A percentile compares a stretch with the other conserved stretches of the same genome.
Evolutionary conservation across 2,888 invertebrate species (phyloP).

Genomic region (Zygothrica quintamaculata): DNA sequence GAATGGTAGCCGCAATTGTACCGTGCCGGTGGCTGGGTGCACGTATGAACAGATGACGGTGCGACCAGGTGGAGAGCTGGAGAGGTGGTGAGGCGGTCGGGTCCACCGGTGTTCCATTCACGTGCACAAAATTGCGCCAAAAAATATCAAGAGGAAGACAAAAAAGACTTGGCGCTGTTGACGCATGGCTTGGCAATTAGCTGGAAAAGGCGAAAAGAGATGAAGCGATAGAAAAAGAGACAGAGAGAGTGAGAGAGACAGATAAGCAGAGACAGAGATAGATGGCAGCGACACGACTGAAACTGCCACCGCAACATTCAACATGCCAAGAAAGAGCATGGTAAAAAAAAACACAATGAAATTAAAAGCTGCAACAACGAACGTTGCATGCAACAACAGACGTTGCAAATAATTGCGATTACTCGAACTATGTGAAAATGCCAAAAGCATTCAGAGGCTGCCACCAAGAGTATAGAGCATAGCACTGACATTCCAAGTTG

Average conservation of each 20-base stretch:
- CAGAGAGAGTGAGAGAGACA: slow-evolving; percentile 1
- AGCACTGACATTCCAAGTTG: slow-evolving; percentile 32
- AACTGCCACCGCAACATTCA: slow-evolving; percentile 39
- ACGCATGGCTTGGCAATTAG: slow-evolving; percentile 59
- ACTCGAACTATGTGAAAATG: slow-evolving; percentile 51
- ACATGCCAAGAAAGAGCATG: slow-evolving; percentile 24
- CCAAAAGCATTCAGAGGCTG: slow-evolving; percentile 37
- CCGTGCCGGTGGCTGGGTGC: slow-evolving; percentile 51
- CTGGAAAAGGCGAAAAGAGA: not conserved
- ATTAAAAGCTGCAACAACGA: slow-evolving; percentile 39
- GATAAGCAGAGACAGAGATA: too few species aligned
- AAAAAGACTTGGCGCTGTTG: slow-evolving; percentile 33
- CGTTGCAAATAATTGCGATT: slow-evolving; percentile 51
- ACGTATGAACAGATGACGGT: too few species aligned
- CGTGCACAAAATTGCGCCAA: slow-evolving; percentile 65
- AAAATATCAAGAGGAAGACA: slow-evolving; percentile 33
- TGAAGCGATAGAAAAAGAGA: not conserved
- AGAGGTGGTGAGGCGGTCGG: too few species aligned
- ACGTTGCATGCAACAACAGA: slow-evolving; percentile 48
- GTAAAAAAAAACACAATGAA: slow-evolving; percentile 43
- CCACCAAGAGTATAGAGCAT: not conserved
- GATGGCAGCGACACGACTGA: slow-evolving; percentile 20
- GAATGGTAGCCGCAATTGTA: slow-evolving; percentile 44
- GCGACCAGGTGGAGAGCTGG: too few species aligned
- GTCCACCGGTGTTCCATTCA: slow-evolving; percentile 59